These are phyloP conservation scores for Metellina segmentata DNA, from an alignment of 2,888 invertebrate genomes.

Conservation along the genomic window DNA sequence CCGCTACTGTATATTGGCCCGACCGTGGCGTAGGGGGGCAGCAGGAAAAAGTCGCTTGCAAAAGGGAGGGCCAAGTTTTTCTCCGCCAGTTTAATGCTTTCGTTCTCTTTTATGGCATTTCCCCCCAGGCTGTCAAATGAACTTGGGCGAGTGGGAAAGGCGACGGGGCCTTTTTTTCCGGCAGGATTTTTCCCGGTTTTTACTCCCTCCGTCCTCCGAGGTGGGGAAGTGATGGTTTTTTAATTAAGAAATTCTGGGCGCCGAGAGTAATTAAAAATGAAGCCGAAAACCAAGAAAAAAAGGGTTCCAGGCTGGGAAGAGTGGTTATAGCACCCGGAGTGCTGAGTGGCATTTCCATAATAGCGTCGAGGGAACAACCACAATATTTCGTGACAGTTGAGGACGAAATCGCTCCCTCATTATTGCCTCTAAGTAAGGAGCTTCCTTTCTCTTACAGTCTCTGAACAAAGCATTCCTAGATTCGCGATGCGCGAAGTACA, in stretches of 20 bases:
- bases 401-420: no score
- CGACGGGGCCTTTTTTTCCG: not conserved
- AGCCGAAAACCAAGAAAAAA: conserved; percentile 33
- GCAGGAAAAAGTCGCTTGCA: conserved; percentile 58
- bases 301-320: conserved; percentile 23
- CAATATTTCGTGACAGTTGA: no score
- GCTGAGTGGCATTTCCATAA: conserved; percentile 45
- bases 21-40: conserved; percentile 67
- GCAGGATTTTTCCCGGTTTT: conserved; percentile 40
- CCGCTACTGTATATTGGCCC: conserved; percentile 72
- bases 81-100: conserved; percentile 64
- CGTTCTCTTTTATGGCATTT: conserved; percentile 63
- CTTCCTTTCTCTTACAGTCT: no score
- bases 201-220: conserved; percentile 14
- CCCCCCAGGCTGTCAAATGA: conserved; percentile 67
- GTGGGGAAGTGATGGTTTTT: conserved; percentile 74
- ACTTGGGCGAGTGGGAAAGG: conserved; percentile 30
- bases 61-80: conserved; percentile 66
- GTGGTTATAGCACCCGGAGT: conserved; percentile 44
- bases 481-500: no score
- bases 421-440: no score
- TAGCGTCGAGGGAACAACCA: not conserved
- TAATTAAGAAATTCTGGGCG: conserved; percentile 70
- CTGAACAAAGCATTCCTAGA: no score
- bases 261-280: conserved; percentile 72